Evolutionary conservation across 2,888 invertebrate species (phyloP), one percentile per base, ranked within the genome.

Genomic region (Lacanobia wlatinum): DNA sequence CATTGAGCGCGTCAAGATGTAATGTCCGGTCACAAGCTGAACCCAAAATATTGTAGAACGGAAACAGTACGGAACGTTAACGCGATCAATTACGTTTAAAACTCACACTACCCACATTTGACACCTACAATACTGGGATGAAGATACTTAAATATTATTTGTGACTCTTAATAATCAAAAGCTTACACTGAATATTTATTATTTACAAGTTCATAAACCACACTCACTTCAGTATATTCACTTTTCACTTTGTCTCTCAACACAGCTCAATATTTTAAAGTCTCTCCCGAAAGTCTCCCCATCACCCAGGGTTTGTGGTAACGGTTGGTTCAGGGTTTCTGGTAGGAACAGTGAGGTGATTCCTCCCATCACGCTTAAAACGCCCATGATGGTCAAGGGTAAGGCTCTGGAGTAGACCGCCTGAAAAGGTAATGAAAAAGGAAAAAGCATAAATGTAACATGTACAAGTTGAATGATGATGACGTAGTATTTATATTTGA

Each of bases 291-390:
- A 97, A 56, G 94, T 89, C 82, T 97, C 97, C 53, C 97, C 97
- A 80, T 97, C 97, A 34, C 96, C 96, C 70, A 97, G 90, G 46
- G 97, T 97, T 87, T 97, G 97, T 0, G 97, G 97, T 58, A 97
- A 89, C 1, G 97, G 97, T 74, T 97, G 96, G 86, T 97, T 96
- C 50, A 97, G 92, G 0, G 97, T 97, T 87, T 97, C 97, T 0
- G 97, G 97, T 3, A 97, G 91, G 83, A 97, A 97, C 3, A 97
- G 92, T 0, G 97, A 96, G 1, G 96, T 96, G 9, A 97, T 84
- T 0, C 97, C 97, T 1, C 97, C 97, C 43, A 96, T 90, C 4
- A 97, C 90, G 80, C 97, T 96, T 46, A 97, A 89, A 0, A 96
- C 90, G 2, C 97, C 97, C 95, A 97, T 97, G 43, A 97, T 96